Evolutionary conservation across 92 coral and sea anemone genomes (phyloP).

Genomic region (Umimayanthus kanabou): DNA sequence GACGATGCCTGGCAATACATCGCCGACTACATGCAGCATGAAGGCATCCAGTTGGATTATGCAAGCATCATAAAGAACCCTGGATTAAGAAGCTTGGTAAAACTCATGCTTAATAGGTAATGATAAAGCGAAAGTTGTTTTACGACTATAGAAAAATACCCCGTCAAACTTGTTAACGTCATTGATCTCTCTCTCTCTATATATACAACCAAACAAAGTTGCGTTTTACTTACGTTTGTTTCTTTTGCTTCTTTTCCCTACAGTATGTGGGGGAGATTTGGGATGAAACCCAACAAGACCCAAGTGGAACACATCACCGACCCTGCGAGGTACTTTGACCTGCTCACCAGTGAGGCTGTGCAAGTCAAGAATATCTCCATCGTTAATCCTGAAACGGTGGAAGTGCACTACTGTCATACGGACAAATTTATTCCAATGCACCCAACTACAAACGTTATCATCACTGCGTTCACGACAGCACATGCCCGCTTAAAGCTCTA

Average conservation of each 20-base stretch:
- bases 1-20: too few species aligned
- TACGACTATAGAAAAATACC: neutral
- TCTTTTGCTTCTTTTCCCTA: constrained; percentile 4
- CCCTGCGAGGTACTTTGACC: neutral
- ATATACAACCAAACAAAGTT: neutral
- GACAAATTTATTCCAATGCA: neutral
- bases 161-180: too few species aligned
- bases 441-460: constrained; percentile 37
- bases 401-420: constrained; percentile 31
- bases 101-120: neutral
- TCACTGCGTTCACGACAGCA: constrained; percentile 33
- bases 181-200: neutral
- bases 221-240: neutral
- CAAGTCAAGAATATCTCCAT: too few species aligned
- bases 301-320: constrained; percentile 21
- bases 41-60: constrained; percentile 6
- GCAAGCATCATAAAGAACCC: constrained; percentile 4
- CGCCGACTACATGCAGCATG: neutral
- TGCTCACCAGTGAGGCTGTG: too few species aligned
- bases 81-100: constrained; percentile 3
- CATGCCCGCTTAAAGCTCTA: too few species aligned
- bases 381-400: neutral
- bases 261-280: constrained; percentile 56
- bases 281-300: constrained; percentile 26
- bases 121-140: neutral